phyloP scores from a whole-genome alignment of 1,140 invertebrate species.

The Bombus pascuorum region DNA sequence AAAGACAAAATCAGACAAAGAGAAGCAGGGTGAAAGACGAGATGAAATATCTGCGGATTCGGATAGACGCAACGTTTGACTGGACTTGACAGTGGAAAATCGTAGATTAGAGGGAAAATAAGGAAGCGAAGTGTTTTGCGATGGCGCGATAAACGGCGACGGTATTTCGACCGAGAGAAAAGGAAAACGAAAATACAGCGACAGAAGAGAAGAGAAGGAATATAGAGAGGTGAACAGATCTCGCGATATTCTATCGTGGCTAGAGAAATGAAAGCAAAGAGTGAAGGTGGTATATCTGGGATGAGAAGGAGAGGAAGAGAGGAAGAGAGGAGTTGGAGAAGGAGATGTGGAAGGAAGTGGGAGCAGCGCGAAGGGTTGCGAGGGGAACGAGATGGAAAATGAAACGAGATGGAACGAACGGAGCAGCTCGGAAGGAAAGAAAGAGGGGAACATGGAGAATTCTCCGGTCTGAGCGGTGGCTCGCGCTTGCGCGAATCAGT shows the following conservation, averaged over 20 bases:
- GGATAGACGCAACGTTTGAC: too few species aligned
- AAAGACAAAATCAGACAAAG: too few species aligned
- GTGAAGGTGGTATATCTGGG: neutral
- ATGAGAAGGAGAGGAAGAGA: neutral
- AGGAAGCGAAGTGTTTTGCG: too few species aligned
- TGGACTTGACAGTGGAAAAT: too few species aligned
- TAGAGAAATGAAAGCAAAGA: neutral
- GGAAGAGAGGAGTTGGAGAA: neutral
- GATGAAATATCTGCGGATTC: too few species aligned
- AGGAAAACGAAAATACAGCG: neutral
- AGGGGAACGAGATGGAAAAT: neutral
- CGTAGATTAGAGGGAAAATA: too few species aligned
- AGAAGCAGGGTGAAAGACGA: too few species aligned
- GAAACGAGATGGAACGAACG: conserved; percentile 10
- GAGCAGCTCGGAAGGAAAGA: neutral
- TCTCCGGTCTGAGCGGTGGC: conserved; percentile 58
- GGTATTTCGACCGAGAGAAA: neutral
- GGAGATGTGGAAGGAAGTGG: neutral
- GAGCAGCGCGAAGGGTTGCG: neutral
- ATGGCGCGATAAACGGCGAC: neutral
- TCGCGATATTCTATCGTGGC: neutral
- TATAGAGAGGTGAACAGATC: neutral
- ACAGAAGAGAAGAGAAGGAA: too few species aligned
- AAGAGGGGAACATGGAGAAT: conserved; percentile 29
- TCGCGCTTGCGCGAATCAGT: conserved; percentile 61